These are phyloP conservation scores for Hippocampus zosterae DNA, from an alignment of 2,113 vertebrate genomes.

Conservation along the genomic window DNA sequence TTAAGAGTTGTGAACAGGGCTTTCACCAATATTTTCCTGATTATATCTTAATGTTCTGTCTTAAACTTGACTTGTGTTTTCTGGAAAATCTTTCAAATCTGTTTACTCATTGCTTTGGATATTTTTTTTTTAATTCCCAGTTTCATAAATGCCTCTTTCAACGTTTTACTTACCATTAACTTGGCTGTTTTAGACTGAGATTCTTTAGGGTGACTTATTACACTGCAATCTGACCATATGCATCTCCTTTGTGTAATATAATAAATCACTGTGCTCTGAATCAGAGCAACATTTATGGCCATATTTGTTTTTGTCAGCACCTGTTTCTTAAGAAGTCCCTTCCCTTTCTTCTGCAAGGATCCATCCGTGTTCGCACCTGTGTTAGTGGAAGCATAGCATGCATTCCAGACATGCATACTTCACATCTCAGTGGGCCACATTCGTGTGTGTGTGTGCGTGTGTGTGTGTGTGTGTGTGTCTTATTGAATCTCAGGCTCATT, in stretches of 20 bases:
- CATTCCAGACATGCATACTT: constrained; percentile 70
- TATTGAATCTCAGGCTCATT: constrained; percentile 11
- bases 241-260: background rate
- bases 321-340: constrained; percentile 29
- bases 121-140: background rate
- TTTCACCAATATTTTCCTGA: background rate
- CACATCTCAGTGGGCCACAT: constrained; percentile 61
- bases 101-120: background rate
- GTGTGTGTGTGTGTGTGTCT: constrained; percentile 35
- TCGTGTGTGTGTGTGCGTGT: constrained; percentile 35
- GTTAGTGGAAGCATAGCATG: constrained; percentile 65
- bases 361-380: constrained; percentile 56
- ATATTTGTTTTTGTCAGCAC: constrained; percentile 23
- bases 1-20: no score
- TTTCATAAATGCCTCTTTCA: background rate
- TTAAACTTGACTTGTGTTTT: background rate
- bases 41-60: background rate
- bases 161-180: background rate
- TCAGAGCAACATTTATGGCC: background rate
- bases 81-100: background rate
- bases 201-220: background rate
- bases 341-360: constrained; percentile 19
- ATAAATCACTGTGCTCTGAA: background rate
- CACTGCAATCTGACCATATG: background rate
- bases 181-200: background rate